Conservation (phyloP, 2,888 invertebrate species). For the Clusia tigrina region DNA sequence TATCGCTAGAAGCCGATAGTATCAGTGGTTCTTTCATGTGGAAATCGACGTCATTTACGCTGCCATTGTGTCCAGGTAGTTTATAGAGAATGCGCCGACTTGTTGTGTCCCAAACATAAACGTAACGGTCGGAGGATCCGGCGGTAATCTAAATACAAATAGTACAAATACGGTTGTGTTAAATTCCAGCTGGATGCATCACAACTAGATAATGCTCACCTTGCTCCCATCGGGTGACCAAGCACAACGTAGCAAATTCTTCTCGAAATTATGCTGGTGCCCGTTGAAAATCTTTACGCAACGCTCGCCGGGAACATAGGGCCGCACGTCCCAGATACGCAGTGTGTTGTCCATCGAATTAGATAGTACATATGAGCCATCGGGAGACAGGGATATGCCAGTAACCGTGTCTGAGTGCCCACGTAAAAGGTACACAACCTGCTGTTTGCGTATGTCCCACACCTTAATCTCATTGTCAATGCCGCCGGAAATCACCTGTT, state of each 20-base stretch:
- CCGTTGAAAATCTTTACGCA: slow-evolving; percentile 92
- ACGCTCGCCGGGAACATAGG: slow-evolving; percentile 91
- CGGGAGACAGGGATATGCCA: slow-evolving; percentile 71
- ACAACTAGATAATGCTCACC: slow-evolving; percentile 64
- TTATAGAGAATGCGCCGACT: slow-evolving; percentile 92
- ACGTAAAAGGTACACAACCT: slow-evolving; percentile 81
- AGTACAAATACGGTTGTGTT: slow-evolving; percentile 45
- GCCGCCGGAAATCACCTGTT: slow-evolving; percentile 93
- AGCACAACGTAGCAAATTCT: slow-evolving; percentile 90
- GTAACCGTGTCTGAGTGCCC: slow-evolving; percentile 98
- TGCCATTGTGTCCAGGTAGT: slow-evolving; percentile 96
- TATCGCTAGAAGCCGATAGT: slow-evolving; percentile 93
- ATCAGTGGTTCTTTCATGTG: slow-evolving; percentile 94
- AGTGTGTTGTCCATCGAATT: slow-evolving; percentile 97
- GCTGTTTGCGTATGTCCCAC: slow-evolving; percentile 91
- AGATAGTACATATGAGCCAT: slow-evolving; percentile 87
- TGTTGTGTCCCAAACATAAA: slow-evolving; percentile 97
- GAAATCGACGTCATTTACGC: slow-evolving; percentile 95
- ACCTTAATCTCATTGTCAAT: slow-evolving; percentile 98
- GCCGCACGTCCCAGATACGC: slow-evolving; percentile 95
- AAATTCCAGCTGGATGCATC: neutral
- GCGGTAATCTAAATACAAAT: slow-evolving; percentile 67
- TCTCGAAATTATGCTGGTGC: slow-evolving; percentile 97
- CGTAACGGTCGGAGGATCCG: slow-evolving; percentile 94
- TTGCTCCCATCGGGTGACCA: slow-evolving; percentile 95